A percentile compares a stretch with the other conserved stretches of the same genome.
Evolutionary conservation across 2,113 vertebrate species (phyloP).

Genomic region (Microcebus murinus): DNA sequence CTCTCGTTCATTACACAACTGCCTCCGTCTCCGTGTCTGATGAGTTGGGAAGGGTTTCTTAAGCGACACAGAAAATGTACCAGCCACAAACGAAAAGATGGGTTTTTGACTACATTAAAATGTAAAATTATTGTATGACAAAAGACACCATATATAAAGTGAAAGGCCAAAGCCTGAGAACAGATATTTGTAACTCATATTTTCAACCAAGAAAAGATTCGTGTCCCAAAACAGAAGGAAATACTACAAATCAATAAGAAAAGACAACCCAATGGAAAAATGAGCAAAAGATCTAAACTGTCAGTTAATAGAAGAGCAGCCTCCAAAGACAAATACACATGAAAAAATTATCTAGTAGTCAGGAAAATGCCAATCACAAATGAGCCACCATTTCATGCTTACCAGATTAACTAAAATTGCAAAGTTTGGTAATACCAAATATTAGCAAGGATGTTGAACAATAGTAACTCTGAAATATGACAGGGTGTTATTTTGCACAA

Average conservation of each 20-base stretch:
- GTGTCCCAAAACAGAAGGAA: neutral
- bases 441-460: neutral
- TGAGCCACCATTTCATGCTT: neutral
- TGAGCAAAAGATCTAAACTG: neutral
- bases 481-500: neutral
- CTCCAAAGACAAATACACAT: neutral
- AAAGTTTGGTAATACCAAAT: neutral
- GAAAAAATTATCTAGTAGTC: neutral
- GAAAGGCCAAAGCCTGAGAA: neutral
- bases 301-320: neutral
- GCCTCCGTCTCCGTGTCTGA: neutral
- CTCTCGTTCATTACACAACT: neutral
- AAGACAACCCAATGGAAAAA: neutral
- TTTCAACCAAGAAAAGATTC: conserved; percentile 18
- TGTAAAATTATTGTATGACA: neutral
- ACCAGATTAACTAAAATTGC: neutral
- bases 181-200: neutral
- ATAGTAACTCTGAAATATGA: neutral
- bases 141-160: neutral
- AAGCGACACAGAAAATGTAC: neutral
- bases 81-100: neutral
- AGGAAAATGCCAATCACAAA: neutral
- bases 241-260: neutral
- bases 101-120: neutral
- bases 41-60: neutral